Conservation (phyloP, 2,888 invertebrate species). For the Drosophila anomalata region DNA sequence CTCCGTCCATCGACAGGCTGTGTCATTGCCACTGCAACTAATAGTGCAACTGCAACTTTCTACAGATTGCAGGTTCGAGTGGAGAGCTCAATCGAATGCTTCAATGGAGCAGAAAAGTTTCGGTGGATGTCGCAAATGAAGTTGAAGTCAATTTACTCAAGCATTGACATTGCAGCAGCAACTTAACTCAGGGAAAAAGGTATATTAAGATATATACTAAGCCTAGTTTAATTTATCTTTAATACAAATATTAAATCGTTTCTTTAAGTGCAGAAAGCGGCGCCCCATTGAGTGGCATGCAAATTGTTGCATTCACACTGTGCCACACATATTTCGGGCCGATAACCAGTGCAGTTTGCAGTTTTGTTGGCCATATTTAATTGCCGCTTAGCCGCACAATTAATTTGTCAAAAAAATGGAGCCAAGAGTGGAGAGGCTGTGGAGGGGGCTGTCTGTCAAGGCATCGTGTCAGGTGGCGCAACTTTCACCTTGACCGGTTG, state of each 20-base stretch:
- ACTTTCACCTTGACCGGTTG: constrained; percentile 82
- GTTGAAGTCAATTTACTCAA: constrained; percentile 60
- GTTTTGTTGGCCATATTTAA: constrained; percentile 56
- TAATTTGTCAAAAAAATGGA: constrained; percentile 71
- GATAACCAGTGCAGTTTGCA: constrained; percentile 58
- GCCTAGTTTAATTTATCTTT: neutral
- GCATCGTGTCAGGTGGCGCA: constrained; percentile 68
- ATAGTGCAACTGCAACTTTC: constrained; percentile 64
- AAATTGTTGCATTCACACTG: constrained; percentile 65
- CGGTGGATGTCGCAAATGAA: constrained; percentile 67
- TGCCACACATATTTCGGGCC: constrained; percentile 18
- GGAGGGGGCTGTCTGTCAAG: constrained; percentile 41
- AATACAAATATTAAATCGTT: neutral
- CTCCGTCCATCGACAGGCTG: neutral
- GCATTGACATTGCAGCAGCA: constrained; percentile 53
- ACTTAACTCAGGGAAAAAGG: too few species aligned
- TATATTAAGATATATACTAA: too few species aligned
- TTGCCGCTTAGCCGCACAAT: constrained; percentile 72
- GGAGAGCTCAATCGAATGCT: constrained; percentile 78
- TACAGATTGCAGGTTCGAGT: constrained; percentile 54
- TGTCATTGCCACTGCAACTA: constrained; percentile 28
- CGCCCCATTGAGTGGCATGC: constrained; percentile 51
- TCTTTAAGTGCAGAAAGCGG: neutral
- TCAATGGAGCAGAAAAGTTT: constrained; percentile 81
- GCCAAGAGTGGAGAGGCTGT: constrained; percentile 2